These are phyloP conservation scores for Thunnus thynnus DNA, from an alignment of 2,113 vertebrate species.

Conservation along the genomic window DNA sequence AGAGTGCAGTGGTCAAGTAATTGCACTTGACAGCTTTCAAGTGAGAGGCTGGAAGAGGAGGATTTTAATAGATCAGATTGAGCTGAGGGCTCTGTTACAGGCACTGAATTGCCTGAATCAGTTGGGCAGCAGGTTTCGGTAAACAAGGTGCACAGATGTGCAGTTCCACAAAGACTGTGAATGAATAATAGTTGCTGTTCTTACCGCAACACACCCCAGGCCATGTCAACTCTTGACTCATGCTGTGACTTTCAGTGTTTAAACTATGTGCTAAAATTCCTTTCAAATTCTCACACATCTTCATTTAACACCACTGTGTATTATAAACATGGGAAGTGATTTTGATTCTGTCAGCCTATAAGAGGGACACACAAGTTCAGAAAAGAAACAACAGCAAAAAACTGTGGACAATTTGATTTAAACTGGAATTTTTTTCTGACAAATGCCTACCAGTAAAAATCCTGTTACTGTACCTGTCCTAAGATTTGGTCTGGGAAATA, in stretches of 20 bases:
- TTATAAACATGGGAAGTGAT: background rate
- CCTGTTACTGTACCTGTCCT: background rate
- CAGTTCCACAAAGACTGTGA: background rate
- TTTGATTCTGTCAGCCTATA: background rate
- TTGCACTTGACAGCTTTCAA: slow-evolving; percentile 55
- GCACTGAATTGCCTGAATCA: background rate
- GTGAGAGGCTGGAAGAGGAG: slow-evolving; percentile 15
- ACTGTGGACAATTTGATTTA: background rate
- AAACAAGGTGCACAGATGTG: background rate
- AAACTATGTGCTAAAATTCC: background rate
- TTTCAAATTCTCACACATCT: no score
- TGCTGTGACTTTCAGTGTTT: background rate
- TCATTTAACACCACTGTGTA: background rate
- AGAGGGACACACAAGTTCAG: background rate
- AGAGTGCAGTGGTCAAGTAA: slow-evolving; percentile 44
- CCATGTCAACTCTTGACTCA: background rate
- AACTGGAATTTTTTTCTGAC: background rate
- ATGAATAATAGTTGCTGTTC: background rate
- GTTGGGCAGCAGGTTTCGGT: slow-evolving; percentile 7
- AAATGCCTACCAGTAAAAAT: background rate
- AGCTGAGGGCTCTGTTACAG: slow-evolving; percentile 8
- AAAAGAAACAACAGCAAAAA: background rate
- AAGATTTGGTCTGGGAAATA: background rate
- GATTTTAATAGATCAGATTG: slow-evolving; percentile 30
- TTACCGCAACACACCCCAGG: background rate